Conservation (phyloP, 2,113 vertebrate genomes). For the Stigmatopora nigra region DNA sequence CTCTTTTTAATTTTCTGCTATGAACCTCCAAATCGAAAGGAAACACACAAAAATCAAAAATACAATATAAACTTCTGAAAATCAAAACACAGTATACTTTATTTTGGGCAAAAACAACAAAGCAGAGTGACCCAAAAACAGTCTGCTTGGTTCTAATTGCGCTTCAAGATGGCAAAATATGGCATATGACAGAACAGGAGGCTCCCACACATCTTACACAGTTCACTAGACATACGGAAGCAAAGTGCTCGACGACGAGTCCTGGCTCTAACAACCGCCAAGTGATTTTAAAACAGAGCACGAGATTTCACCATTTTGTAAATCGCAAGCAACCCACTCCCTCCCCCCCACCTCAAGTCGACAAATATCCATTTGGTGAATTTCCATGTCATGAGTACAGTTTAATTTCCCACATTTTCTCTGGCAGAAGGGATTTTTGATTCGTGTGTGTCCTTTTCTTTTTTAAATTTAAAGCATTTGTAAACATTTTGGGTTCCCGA, state of each 20-base stretch:
- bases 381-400: neutral
- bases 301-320: conserved; percentile 45
- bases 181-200: conserved; percentile 43
- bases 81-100: conserved; percentile 57
- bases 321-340: conserved; percentile 22
- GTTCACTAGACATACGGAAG: conserved; percentile 52
- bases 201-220: conserved; percentile 39
- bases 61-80: conserved; percentile 74
- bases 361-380: neutral
- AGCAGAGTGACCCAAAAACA: conserved; percentile 42
- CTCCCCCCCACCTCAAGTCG: conserved; percentile 3
- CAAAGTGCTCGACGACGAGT: conserved; percentile 53
- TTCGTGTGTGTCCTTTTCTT: neutral
- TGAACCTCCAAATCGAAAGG: conserved; percentile 60
- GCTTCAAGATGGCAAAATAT: conserved; percentile 47
- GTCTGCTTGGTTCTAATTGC: conserved; percentile 47
- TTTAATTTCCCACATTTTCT: neutral
- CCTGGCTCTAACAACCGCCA: conserved; percentile 43
- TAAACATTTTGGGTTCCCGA: neutral
- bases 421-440: neutral
- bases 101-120: conserved; percentile 60
- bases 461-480: neutral
- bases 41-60: conserved; percentile 62
- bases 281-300: conserved; percentile 44
- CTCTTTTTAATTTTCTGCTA: conserved; percentile 59